These are phyloP conservation scores for Chouioia cunea DNA, from an alignment of 2,888 invertebrate species.

Conservation along the genomic window DNA sequence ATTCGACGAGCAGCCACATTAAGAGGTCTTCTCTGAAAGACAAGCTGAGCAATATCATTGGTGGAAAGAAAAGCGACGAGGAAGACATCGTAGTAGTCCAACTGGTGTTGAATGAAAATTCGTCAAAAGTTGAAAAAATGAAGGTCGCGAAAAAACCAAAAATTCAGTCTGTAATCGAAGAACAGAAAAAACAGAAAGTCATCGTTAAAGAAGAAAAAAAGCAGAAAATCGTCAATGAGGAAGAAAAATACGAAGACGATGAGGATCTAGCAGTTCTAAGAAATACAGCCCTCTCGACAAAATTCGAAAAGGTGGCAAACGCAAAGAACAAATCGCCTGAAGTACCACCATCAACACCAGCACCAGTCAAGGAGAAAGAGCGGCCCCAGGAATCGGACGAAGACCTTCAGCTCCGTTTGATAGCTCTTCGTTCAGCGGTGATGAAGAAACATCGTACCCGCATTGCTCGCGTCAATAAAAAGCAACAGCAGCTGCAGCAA, in stretches of 20 bases:
- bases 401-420: slow-evolving; percentile 74
- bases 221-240: not conserved
- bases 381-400: slow-evolving; percentile 66
- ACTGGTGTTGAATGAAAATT: not conserved
- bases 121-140: not conserved
- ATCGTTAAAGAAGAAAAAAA: not conserved
- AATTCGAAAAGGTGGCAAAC: slow-evolving; percentile 43
- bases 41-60: slow-evolving; percentile 60
- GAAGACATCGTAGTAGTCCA: not conserved
- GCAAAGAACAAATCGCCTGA: not conserved
- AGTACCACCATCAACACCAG: not conserved
- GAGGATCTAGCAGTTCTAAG: slow-evolving; percentile 5
- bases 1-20: slow-evolving; percentile 53
- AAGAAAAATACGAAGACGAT: slow-evolving; percentile 11
- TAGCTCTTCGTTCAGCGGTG: slow-evolving; percentile 78
- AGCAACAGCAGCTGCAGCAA: slow-evolving; percentile 31
- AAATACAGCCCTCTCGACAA: slow-evolving; percentile 43
- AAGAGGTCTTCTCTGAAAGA: slow-evolving; percentile 61
- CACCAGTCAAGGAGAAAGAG: not conserved
- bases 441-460: slow-evolving; percentile 76
- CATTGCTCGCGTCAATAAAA: slow-evolving; percentile 48
- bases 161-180: slow-evolving; percentile 31
- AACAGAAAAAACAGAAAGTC: not conserved
- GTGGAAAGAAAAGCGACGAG: slow-evolving; percentile 42
- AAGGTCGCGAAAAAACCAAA: slow-evolving; percentile 14